Evolutionary conservation across 2,888 invertebrate genomes (phyloP), one percentile per base, ranked within the genome.

Genomic region (Eubasilissa splendida): DNA sequence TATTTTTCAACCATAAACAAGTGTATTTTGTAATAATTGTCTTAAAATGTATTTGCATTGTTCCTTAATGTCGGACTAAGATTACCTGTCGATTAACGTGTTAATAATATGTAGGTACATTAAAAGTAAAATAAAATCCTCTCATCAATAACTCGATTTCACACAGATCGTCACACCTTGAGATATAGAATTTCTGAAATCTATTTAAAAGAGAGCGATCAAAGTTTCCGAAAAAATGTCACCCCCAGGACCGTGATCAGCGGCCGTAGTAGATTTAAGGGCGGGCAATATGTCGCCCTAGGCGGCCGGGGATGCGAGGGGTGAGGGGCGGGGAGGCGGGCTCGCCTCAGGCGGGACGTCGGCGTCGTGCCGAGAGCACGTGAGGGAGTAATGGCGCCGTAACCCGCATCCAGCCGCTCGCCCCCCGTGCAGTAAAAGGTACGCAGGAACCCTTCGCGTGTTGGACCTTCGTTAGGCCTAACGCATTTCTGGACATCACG

Each of bases 391-490:
- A 66, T 66, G 42, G 42, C n/a, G 42, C 42, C 66, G 66, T 66
- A 42, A 66, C 42, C 50, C 33, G 66, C 31, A 50, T n/a, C 31
- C 33, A n/a, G 66, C 12, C 66, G 12, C 66, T 66, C 66, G 12
- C 42, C 42, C 68, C 50, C 50, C 12, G 33, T 50, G 12, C 14
- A 14, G n/a, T 50, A 68, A 68, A 68, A 68, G 50, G 68, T 68
- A 50, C 68, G 10, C 60, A 42, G 33, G 68, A 10, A n/a, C 42
- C 42, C n/a, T 11, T 58, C 2, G 12, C 58, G 11, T 58, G 58
- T 58, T 10, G 58, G 68, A 68, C 68, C 68, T 68, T 68, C 68
- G 68, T 68, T 68, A 68, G 68, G 33, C 10, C 7, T 42, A 42
- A 42, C 42, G 68, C 68, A 14, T 42, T n/a, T 68, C n/a, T 14